Percentiles rank a stretch among this genome's conserved stretches.
phyloP scores from a whole-genome alignment of 2,888 invertebrate species.

The Troglohyphantes excavatus region DNA sequence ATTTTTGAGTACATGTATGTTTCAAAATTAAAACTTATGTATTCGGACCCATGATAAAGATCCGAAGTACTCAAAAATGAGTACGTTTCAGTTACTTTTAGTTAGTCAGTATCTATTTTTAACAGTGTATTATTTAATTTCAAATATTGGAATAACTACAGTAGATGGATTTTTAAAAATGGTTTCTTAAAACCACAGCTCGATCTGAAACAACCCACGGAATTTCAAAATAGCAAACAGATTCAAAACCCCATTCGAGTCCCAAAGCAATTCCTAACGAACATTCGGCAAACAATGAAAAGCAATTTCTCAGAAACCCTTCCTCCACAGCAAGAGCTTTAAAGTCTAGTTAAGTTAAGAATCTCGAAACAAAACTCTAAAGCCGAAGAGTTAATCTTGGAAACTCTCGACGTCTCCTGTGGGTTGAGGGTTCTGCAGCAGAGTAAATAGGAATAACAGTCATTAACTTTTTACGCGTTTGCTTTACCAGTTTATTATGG shows the following conservation, averaged over 20 bases:
- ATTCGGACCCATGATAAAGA: too few species aligned
- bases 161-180: too few species aligned
- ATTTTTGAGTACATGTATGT: too few species aligned
- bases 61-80: too few species aligned
- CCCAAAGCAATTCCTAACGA: constrained; percentile 4
- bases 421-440: constrained; percentile 10
- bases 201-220: too few species aligned
- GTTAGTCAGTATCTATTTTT: too few species aligned
- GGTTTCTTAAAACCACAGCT: too few species aligned
- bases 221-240: neutral
- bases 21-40: too few species aligned
- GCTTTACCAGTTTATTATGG: too few species aligned
- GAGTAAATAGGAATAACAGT: constrained; percentile 68
- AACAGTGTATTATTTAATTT: too few species aligned
- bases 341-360: neutral
- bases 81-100: too few species aligned
- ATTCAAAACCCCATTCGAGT: neutral
- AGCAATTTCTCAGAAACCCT: constrained; percentile 12
- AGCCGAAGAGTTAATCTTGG: constrained; percentile 36
- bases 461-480: constrained; percentile 71
- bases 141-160: too few species aligned
- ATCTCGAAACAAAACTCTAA: constrained; percentile 47
- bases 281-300: neutral
- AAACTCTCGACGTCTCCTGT: constrained; percentile 32
- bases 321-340: neutral